phyloP scores from a whole-genome alignment of 2,888 invertebrate genomes.

The Lithophane socia region DNA sequence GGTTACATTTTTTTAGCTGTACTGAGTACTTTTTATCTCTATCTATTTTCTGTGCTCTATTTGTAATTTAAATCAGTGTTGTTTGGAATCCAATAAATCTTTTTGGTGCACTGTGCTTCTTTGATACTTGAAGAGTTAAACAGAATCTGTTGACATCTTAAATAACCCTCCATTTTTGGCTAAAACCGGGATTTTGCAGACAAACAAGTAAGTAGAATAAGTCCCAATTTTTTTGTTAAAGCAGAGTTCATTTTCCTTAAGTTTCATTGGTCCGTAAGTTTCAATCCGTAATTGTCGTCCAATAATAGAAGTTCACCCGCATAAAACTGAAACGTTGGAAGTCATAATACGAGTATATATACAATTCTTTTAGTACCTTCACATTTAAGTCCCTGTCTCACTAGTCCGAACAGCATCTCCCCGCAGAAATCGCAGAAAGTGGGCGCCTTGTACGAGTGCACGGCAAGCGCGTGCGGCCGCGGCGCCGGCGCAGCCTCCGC shows the following conservation, averaged over 20 bases:
- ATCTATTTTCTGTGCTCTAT: too few species aligned
- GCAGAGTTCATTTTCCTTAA: not conserved
- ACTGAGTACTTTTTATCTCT: too few species aligned
- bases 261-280: not conserved
- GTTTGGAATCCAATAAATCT: not conserved
- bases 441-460: constrained; percentile 99
- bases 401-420: constrained; percentile 99
- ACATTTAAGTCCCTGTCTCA: constrained; percentile 99
- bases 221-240: too few species aligned
- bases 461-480: constrained; percentile 97
- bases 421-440: constrained; percentile 99
- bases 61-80: not conserved
- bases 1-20: too few species aligned
- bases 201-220: not conserved
- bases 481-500: constrained; percentile 89
- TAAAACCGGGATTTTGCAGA: too few species aligned
- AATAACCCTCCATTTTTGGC: too few species aligned
- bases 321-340: not conserved
- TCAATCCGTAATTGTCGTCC: not conserved
- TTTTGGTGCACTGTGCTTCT: not conserved
- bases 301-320: not conserved
- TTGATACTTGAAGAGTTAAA: not conserved
- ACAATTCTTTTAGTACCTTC: constrained; percentile 92
- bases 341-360: not conserved
- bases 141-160: not conserved